These are phyloP conservation scores for Gasteruption jaculator DNA, from an alignment of 2,888 invertebrate species.

Conservation along the genomic window DNA sequence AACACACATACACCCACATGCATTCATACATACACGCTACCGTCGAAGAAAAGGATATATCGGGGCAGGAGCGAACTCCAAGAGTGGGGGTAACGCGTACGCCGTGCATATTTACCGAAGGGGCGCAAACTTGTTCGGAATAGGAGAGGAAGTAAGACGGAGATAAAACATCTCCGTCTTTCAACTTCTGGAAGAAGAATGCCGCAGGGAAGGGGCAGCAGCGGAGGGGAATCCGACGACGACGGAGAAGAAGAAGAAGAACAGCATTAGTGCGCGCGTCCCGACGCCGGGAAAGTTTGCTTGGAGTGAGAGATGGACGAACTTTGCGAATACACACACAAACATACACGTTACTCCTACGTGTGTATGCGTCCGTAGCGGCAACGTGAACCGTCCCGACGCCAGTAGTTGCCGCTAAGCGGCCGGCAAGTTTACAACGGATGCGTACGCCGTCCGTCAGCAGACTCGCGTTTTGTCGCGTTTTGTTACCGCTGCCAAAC, in stretches of 20 bases:
- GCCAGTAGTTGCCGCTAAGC: slow-evolving; percentile 47
- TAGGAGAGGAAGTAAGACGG: no score
- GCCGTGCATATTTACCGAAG: no score
- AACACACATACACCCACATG: no score
- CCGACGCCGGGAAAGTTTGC: slow-evolving; percentile 39
- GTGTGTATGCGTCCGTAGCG: slow-evolving; percentile 35
- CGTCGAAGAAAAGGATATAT: no score
- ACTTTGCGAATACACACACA: slow-evolving; percentile 25
- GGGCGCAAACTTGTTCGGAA: no score
- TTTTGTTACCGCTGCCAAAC: not conserved
- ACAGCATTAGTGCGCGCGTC: slow-evolving; percentile 27
- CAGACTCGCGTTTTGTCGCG: slow-evolving; percentile 7
- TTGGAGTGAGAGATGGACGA: slow-evolving; percentile 2
- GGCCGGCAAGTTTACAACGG: slow-evolving; percentile 47
- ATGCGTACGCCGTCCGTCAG: slow-evolving; percentile 26
- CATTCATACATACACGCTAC: no score
- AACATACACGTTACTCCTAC: no score
- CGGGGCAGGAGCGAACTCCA: no score
- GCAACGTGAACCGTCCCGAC: slow-evolving; percentile 28
- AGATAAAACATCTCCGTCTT: no score
- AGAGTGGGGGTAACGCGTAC: no score
- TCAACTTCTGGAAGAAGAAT: slow-evolving; percentile 16
- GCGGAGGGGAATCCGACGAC: no score
- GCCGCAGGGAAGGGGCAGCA: slow-evolving; percentile 11
- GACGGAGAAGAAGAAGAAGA: no score